Percentiles rank a stretch among this genome's conserved stretches.
These are phyloP conservation scores for Cosmia pyralina DNA, from an alignment of 2,888 invertebrate genomes.

Conservation along the genomic window DNA sequence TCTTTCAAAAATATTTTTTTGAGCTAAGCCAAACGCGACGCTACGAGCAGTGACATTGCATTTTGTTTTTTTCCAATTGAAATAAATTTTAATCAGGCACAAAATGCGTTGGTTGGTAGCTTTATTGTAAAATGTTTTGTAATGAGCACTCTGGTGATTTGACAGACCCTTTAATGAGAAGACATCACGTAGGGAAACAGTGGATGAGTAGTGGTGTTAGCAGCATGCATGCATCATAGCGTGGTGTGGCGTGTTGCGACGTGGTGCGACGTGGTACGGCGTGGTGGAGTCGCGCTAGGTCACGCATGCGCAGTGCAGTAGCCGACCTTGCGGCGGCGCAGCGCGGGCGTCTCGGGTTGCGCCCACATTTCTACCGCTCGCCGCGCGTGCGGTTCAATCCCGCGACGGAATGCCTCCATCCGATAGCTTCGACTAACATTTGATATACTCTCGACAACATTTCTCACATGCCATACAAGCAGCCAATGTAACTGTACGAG, in stretches of 20 bases:
- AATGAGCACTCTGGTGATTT: not conserved
- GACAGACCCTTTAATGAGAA: not conserved
- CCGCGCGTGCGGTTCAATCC: slow-evolving; percentile 85
- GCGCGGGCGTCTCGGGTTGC: slow-evolving; percentile 81
- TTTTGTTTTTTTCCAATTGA: not conserved
- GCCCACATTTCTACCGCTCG: slow-evolving; percentile 86
- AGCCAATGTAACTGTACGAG: slow-evolving; percentile 78
- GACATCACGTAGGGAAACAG: slow-evolving; percentile 1
- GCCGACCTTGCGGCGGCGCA: slow-evolving; percentile 85
- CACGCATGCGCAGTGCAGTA: slow-evolving; percentile 86
- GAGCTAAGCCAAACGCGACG: not conserved
- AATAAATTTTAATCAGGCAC: not conserved
- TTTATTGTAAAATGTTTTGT: not conserved
- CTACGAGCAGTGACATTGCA: not conserved
- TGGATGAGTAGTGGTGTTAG: slow-evolving; percentile 12
- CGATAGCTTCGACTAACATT: slow-evolving; percentile 83
- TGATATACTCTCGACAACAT: slow-evolving; percentile 85
- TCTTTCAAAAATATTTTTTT: not conserved
- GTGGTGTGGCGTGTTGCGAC: slow-evolving; percentile 8
- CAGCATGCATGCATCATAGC: slow-evolving; percentile 3
- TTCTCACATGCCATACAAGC: slow-evolving; percentile 78
- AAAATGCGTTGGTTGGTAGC: not conserved
- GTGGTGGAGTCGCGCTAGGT: slow-evolving; percentile 69
- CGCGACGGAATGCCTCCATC: slow-evolving; percentile 86
- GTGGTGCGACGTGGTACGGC: not conserved